These are phyloP conservation scores for Microvelia longipes DNA, from an alignment of 1,140 invertebrate genomes.

Conservation along the genomic window DNA sequence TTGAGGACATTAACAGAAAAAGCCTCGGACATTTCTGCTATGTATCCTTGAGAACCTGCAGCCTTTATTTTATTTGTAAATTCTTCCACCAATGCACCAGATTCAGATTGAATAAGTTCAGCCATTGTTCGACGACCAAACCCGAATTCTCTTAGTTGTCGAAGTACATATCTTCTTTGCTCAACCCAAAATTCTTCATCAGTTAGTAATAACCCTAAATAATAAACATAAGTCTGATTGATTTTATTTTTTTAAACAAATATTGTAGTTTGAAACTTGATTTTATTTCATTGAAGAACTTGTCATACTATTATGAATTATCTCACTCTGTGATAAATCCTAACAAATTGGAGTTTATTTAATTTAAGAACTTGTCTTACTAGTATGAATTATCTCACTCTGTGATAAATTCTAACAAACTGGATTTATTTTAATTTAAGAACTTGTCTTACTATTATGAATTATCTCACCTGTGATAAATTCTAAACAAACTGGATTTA, in stretches of 20 bases:
- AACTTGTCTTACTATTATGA: too few species aligned
- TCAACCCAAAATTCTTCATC: conserved; percentile 69
- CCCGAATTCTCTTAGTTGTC: conserved; percentile 64
- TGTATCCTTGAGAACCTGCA: not conserved
- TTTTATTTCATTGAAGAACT: not conserved
- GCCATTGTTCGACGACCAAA: conserved; percentile 62
- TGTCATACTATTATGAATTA: too few species aligned
- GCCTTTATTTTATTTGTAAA: conserved; percentile 33
- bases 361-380: too few species aligned
- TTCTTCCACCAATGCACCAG: conserved; percentile 36
- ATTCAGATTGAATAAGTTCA: conserved; percentile 50
- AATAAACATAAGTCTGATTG: not conserved
- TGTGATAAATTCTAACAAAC: too few species aligned
- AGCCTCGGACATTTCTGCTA: conserved; percentile 47
- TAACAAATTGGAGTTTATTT: too few species aligned
- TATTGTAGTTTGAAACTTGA: not conserved
- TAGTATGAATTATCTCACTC: too few species aligned
- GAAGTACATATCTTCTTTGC: conserved; percentile 60
- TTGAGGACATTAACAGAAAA: conserved; percentile 66
- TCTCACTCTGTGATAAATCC: too few species aligned
- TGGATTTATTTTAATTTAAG: too few species aligned
- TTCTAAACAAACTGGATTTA: too few species aligned
- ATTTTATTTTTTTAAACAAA: not conserved
- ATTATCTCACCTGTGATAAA: too few species aligned
- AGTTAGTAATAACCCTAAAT: conserved; percentile 44